phyloP scores from a whole-genome alignment of 2,888 invertebrate species.

The Resseliella maxima region DNA sequence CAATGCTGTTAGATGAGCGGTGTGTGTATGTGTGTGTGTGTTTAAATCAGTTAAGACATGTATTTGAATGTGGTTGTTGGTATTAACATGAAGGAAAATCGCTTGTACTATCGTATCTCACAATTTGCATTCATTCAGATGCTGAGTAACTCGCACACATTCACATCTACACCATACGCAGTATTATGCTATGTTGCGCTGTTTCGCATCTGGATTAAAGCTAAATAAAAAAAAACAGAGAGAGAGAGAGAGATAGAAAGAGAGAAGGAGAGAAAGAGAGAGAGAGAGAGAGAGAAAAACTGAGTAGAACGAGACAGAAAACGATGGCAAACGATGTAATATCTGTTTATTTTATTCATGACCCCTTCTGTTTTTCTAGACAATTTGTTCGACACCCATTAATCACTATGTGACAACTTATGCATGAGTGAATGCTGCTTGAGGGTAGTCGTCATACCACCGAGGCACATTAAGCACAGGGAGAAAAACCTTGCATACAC shows the following conservation, averaged over 20 bases:
- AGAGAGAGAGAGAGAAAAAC: not conserved
- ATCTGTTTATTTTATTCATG: conserved; percentile 56
- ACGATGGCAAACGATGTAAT: conserved; percentile 49
- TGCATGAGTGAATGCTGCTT: conserved; percentile 60
- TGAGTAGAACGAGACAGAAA: conserved; percentile 31
- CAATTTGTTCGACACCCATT: conserved; percentile 68
- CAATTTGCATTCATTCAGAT: conserved; percentile 1
- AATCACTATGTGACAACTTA: conserved; percentile 68
- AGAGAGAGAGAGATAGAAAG: not conserved
- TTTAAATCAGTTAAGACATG: conserved; percentile 54
- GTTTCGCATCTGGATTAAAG: not conserved
- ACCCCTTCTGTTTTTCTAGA: conserved; percentile 60
- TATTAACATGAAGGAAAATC: conserved; percentile 34
- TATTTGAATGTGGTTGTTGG: conserved; percentile 47
- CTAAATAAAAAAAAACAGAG: not conserved
- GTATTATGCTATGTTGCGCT: not conserved
- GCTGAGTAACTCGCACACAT: not conserved
- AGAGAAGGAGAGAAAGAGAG: not conserved
- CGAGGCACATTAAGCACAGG: conserved; percentile 4
- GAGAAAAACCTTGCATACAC: conserved; percentile 42
- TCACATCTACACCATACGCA: not conserved
- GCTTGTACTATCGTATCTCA: conserved; percentile 5
- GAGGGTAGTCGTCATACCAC: conserved; percentile 57
- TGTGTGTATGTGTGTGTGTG: not conserved
- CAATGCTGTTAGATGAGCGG: conserved; percentile 35